phyloP scores from a whole-genome alignment of 2,888 invertebrate genomes.

The Disparrhopalites patrizii region DNA sequence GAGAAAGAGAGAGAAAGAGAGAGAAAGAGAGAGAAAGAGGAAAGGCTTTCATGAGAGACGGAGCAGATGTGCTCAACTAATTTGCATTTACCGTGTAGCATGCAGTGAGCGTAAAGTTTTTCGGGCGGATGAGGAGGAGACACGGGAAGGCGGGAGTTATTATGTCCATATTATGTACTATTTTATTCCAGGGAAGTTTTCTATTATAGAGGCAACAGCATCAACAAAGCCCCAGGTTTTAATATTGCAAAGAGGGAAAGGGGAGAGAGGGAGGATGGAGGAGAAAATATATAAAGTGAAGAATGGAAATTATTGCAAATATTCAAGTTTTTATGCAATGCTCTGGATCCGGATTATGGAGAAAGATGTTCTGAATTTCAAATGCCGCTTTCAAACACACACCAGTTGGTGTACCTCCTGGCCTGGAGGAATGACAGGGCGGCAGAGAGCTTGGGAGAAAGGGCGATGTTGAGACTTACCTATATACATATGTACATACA shows the following conservation, averaged over 20 bases:
- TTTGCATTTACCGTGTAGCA: constrained; percentile 15
- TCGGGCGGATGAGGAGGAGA: neutral
- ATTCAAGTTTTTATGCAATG: constrained; percentile 13
- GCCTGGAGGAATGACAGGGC: no score
- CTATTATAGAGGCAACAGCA: neutral
- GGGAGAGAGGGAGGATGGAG: constrained; percentile 4
- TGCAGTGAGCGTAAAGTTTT: neutral
- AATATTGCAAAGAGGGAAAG: no score
- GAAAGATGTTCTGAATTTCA: no score
- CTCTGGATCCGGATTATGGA: no score
- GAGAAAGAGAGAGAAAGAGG: no score
- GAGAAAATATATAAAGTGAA: no score
- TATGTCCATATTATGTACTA: neutral
- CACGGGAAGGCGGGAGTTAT: neutral
- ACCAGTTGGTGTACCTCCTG: no score
- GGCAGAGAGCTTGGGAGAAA: no score
- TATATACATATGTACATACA: no score
- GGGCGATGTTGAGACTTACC: no score
- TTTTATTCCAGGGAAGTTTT: neutral
- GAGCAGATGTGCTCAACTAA: constrained; percentile 16
- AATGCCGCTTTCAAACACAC: no score
- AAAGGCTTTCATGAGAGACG: constrained; percentile 20
- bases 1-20: no score
- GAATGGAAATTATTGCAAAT: constrained; percentile 17
- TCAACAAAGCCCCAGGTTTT: neutral